phyloP scores from a whole-genome alignment of 2,113 vertebrate species.

The Trichechus manatus region DNA sequence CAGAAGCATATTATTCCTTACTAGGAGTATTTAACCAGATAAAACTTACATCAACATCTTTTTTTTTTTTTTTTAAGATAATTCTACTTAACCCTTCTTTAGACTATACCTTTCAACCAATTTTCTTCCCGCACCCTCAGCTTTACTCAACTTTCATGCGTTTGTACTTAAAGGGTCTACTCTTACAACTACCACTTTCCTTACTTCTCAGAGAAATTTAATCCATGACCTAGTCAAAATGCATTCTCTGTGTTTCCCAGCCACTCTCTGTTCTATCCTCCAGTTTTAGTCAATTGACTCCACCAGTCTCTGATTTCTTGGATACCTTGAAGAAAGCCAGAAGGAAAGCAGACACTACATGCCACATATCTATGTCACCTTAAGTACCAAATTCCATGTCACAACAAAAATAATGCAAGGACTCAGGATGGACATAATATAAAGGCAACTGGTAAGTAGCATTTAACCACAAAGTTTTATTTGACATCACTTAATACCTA shows the following conservation, averaged over 20 bases:
- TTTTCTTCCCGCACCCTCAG: background rate
- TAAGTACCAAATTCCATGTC: background rate
- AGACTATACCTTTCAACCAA: background rate
- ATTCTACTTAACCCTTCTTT: background rate
- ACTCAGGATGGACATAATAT: background rate
- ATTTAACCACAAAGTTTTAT: background rate
- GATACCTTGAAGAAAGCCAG: background rate
- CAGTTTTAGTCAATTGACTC: background rate
- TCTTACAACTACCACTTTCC: background rate
- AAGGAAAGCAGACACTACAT: background rate
- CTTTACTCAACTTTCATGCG: background rate
- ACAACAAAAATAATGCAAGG: background rate
- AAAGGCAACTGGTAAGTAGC: background rate
- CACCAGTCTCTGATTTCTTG: background rate
- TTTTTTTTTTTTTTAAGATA: background rate
- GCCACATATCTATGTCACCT: background rate
- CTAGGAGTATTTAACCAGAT: background rate
- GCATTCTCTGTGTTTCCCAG: background rate
- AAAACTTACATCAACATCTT: background rate
- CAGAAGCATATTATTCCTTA: background rate
- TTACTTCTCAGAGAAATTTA: conserved; percentile 9
- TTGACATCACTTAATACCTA: background rate
- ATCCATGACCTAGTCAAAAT: background rate
- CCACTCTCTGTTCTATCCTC: background rate
- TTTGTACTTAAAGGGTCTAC: background rate